These are phyloP conservation scores for Micromys minutus DNA, from an alignment of 2,113 vertebrate species.

Conservation along the genomic window DNA sequence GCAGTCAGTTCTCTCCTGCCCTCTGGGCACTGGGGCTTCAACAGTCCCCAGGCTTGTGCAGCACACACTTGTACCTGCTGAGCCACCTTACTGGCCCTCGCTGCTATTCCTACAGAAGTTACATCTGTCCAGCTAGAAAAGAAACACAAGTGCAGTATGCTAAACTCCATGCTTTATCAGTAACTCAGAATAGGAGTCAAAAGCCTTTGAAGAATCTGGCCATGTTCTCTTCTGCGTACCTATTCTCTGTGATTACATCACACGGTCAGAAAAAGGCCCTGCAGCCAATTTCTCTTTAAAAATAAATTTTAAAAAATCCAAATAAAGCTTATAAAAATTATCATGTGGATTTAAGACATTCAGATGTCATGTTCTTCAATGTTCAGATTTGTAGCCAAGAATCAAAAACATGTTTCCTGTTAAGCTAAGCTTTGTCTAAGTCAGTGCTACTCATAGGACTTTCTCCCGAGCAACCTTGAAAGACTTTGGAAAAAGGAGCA, in stretches of 20 bases:
- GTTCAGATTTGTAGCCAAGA: constrained; percentile 18
- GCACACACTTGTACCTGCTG: background rate
- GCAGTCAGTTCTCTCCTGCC: background rate
- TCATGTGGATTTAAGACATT: background rate
- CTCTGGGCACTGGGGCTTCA: background rate
- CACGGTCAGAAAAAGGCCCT: constrained; percentile 1
- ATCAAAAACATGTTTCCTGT: constrained; percentile 33
- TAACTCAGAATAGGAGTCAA: background rate
- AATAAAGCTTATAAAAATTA: constrained; percentile 53
- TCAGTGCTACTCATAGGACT: background rate
- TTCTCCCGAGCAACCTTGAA: constrained; percentile 24
- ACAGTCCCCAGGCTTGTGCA: background rate
- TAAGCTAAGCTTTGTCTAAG: constrained; percentile 29
- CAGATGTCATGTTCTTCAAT: constrained; percentile 48
- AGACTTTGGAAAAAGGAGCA: constrained; percentile 27
- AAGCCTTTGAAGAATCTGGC: constrained; percentile 17
- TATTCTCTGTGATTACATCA: constrained; percentile 14
- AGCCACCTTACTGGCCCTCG: background rate
- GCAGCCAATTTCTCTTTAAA: constrained; percentile 41
- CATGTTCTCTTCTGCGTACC: background rate
- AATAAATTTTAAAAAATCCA: constrained; percentile 47
- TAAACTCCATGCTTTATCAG: constrained; percentile 11
- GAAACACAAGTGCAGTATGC: background rate
- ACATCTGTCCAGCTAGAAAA: background rate
- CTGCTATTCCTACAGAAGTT: background rate